Evolutionary conservation across 2,888 invertebrate species (phyloP).

Genomic region (Theodoxus fluviatilis): DNA sequence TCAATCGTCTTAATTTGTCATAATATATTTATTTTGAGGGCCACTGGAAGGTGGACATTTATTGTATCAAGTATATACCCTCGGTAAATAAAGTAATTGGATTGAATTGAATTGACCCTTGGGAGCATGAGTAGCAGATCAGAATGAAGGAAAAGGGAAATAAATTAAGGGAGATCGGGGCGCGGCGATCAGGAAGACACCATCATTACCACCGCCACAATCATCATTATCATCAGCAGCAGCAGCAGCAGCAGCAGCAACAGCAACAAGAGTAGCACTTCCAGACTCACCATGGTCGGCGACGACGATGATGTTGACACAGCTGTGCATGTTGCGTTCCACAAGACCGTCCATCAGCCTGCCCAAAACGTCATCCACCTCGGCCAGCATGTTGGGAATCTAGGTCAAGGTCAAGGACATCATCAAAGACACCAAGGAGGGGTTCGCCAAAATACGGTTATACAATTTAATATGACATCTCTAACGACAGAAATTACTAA

Average conservation of each 20-base stretch:
- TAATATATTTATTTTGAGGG: too few species aligned
- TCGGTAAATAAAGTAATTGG: too few species aligned
- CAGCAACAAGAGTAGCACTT: too few species aligned
- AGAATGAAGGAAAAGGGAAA: too few species aligned
- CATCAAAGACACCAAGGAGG: neutral
- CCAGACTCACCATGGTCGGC: conserved; percentile 61
- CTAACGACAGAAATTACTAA: too few species aligned
- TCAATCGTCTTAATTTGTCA: too few species aligned
- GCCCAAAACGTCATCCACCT: conserved; percentile 48
- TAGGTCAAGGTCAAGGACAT: too few species aligned
- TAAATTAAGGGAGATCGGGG: too few species aligned
- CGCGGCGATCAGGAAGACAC: neutral
- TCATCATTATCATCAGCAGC: neutral
- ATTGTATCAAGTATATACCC: too few species aligned
- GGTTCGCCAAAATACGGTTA: neutral
- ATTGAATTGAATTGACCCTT: too few species aligned
- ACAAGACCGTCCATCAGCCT: conserved; percentile 48
- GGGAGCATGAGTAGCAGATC: too few species aligned
- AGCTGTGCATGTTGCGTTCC: conserved; percentile 46
- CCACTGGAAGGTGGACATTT: too few species aligned
- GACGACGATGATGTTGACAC: conserved; percentile 55
- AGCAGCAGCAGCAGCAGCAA: conserved; percentile 16
- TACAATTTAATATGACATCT: neutral
- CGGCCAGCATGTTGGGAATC: conserved; percentile 57
- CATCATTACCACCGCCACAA: conserved; percentile 14